These are phyloP conservation scores for Psettodes erumei DNA, from an alignment of 2,113 vertebrate species.

Conservation along the genomic window DNA sequence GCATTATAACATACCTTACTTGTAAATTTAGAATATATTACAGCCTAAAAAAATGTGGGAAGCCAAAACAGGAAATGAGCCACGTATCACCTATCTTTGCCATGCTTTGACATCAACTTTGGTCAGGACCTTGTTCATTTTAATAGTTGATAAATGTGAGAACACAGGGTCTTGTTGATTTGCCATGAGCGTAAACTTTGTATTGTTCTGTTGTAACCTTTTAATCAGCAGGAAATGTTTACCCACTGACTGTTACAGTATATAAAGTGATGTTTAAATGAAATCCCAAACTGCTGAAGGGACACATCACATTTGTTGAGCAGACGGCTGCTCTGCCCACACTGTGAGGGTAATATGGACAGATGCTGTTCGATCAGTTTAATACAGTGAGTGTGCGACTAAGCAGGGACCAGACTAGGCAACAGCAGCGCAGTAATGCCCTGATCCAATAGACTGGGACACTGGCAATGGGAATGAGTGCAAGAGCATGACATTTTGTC, in stretches of 20 bases:
- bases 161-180: background rate
- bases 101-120: background rate
- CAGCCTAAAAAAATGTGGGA: slow-evolving; percentile 4
- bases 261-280: background rate
- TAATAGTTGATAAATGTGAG: background rate
- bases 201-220: background rate
- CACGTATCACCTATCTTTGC: background rate
- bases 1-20: slow-evolving; percentile 13
- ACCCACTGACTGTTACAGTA: background rate
- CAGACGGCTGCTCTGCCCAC: background rate
- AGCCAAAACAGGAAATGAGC: background rate
- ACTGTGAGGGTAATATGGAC: background rate
- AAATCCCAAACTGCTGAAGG: background rate
- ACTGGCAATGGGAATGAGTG: background rate
- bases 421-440: background rate
- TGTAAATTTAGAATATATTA: slow-evolving; percentile 18
- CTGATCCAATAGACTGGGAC: background rate
- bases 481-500: background rate
- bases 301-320: background rate
- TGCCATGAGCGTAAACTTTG: background rate
- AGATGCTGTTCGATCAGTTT: background rate
- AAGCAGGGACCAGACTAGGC: background rate
- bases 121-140: background rate
- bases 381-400: background rate
- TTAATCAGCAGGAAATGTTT: background rate